These are phyloP conservation scores for Steinernema khuongi DNA, from an alignment of 1,140 invertebrate genomes.

Conservation along the genomic window DNA sequence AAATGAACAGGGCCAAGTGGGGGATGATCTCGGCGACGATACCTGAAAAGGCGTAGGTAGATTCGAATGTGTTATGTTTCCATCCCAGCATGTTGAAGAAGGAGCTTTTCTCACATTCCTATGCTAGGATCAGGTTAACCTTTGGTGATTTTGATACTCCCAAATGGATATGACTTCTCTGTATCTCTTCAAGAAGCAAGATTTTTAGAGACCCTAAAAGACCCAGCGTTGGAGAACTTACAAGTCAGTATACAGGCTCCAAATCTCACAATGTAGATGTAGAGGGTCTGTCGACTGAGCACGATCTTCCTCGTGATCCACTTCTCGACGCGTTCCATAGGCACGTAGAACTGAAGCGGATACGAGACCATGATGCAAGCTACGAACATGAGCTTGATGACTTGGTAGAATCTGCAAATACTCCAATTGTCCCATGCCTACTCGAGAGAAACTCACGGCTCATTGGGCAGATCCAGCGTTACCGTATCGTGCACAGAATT, in stretches of 20 bases:
- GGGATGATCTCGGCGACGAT: constrained; percentile 51
- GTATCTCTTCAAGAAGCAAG: no score
- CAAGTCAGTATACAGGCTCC: constrained; percentile 47
- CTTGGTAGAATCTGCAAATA: constrained; percentile 51
- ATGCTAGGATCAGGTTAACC: no score
- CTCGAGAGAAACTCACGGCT: constrained; percentile 29
- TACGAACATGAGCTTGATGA: constrained; percentile 53
- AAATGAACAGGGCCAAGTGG: constrained; percentile 55
- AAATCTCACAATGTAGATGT: constrained; percentile 49
- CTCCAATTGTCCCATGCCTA: neutral
- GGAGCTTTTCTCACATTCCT: neutral
- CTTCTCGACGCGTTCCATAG: constrained; percentile 53
- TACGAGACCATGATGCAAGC: constrained; percentile 52
- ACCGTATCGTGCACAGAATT: constrained; percentile 56
- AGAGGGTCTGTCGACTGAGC: constrained; percentile 39
- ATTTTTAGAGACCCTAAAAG: no score
- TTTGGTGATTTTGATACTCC: no score
- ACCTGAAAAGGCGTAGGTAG: constrained; percentile 36
- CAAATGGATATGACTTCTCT: no score
- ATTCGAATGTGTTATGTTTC: no score
- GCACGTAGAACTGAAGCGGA: constrained; percentile 53
- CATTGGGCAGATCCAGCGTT: constrained; percentile 51
- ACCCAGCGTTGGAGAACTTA: no score
- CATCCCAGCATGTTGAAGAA: neutral
- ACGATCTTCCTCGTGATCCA: constrained; percentile 54